Percentiles rank a stretch among this genome's conserved stretches.
These are phyloP conservation scores for Drepana arcuata DNA, from an alignment of 1,140 invertebrate genomes.

Conservation along the genomic window DNA sequence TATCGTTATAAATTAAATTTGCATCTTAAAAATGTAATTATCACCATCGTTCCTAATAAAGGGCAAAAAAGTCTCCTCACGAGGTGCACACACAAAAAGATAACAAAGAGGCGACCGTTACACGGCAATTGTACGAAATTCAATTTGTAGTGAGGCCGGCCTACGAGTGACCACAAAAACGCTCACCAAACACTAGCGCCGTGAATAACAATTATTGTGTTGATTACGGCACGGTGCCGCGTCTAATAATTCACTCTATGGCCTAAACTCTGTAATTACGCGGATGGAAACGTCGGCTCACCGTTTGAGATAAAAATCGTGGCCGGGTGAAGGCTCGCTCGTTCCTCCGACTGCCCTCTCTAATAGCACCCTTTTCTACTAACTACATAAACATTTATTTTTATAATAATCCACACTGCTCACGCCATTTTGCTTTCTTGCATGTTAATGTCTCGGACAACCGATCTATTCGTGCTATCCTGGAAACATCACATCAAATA, in stretches of 20 bases:
- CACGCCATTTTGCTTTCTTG: too few relatives aligned
- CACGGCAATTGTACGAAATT: slow-evolving; percentile 38
- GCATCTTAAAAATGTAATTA: slow-evolving; percentile 1
- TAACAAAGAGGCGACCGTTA: slow-evolving; percentile 20
- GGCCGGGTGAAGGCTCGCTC: slow-evolving; percentile 12
- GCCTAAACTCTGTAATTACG: slow-evolving; percentile 67
- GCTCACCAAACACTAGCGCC: slow-evolving; percentile 40
- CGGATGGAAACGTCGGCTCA: slow-evolving; percentile 58
- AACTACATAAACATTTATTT: slow-evolving; percentile 60
- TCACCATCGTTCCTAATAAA: too few relatives aligned
- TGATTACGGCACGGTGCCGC: slow-evolving; percentile 52
- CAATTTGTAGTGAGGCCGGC: slow-evolving; percentile 34
- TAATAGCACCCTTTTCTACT: slow-evolving; percentile 41
- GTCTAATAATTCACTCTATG: slow-evolving; percentile 65
- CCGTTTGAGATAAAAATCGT: slow-evolving; percentile 65
- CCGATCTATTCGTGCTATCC: too few relatives aligned
- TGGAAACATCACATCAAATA: too few relatives aligned
- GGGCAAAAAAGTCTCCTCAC: too few relatives aligned
- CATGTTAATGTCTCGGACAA: too few relatives aligned
- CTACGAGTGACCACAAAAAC: slow-evolving; percentile 38
- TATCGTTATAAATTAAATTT: slow-evolving; percentile 13
- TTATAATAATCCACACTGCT: slow-evolving; percentile 28
- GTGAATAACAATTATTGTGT: slow-evolving; percentile 61
- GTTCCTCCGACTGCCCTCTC: slow-evolving; percentile 22
- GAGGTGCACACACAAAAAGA: too few relatives aligned